Evolutionary conservation across 2,888 invertebrate genomes (phyloP).

Genomic region (Melolontha melolontha): DNA sequence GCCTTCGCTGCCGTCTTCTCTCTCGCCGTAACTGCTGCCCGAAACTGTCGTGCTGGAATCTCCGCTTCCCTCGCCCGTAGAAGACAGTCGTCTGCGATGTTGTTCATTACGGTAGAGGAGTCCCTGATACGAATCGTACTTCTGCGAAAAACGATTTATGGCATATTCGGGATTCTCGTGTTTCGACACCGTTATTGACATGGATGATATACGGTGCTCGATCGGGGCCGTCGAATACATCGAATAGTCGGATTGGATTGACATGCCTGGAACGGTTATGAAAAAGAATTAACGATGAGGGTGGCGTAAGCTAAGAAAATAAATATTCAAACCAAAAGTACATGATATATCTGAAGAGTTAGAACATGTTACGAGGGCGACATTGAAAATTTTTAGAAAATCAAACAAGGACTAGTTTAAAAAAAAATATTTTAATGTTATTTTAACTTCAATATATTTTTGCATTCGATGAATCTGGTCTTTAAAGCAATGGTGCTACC

Average conservation of each 20-base stretch:
- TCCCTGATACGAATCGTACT: constrained; percentile 62
- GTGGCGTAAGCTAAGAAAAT: neutral
- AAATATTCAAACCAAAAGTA: neutral
- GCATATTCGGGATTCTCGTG: constrained; percentile 56
- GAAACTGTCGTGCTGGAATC: constrained; percentile 67
- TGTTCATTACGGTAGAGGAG: constrained; percentile 56
- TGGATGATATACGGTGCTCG: constrained; percentile 58
- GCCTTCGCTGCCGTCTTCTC: constrained; percentile 71
- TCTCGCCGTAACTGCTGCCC: constrained; percentile 65
- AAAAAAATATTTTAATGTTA: too few relatives aligned
- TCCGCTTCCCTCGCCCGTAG: constrained; percentile 71
- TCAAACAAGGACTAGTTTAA: too few relatives aligned
- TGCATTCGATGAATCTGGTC: too few relatives aligned
- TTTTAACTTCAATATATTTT: too few relatives aligned
- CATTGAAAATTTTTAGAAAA: too few relatives aligned
- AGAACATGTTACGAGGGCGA: too few relatives aligned
- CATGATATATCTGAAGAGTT: too few relatives aligned
- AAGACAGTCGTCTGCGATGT: constrained; percentile 69
- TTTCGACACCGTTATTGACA: constrained; percentile 54
- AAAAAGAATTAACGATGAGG: constrained; percentile 19
- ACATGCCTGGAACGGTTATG: constrained; percentile 39
- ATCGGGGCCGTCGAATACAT: constrained; percentile 59
- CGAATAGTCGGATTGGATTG: constrained; percentile 40
- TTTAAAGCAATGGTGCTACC: too few relatives aligned
- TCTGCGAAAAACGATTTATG: constrained; percentile 58